Evolutionary conservation across 2,113 vertebrate genomes (phyloP).

Genomic region (Felis chaus): DNA sequence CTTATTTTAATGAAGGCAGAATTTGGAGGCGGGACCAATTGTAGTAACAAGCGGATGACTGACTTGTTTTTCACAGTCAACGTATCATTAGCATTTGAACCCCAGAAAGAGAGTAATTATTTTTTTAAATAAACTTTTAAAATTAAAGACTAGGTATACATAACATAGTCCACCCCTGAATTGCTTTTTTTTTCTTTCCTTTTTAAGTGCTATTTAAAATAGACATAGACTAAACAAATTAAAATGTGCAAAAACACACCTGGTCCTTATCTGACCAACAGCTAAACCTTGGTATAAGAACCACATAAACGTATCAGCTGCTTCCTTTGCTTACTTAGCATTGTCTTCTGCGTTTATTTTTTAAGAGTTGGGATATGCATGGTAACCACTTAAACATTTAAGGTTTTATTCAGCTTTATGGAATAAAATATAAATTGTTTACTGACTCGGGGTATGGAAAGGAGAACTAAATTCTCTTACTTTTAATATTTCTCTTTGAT

Average conservation of each 20-base stretch:
- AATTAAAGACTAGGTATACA: constrained; percentile 1
- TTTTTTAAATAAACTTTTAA: constrained; percentile 54
- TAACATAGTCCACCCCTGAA: background rate
- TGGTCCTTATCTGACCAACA: constrained; percentile 90
- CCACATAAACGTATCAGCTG: constrained; percentile 79
- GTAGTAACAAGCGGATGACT: constrained; percentile 58
- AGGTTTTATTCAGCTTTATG: constrained; percentile 84
- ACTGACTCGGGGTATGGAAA: constrained; percentile 80
- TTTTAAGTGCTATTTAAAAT: constrained; percentile 78
- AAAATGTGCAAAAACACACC: constrained; percentile 89
- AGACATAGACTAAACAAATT: constrained; percentile 92
- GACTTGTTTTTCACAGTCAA: constrained; percentile 62
- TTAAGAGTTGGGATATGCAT: constrained; percentile 79
- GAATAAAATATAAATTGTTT: constrained; percentile 89
- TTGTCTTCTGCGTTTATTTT: constrained; percentile 85
- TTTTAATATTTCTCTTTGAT: constrained; percentile 89
- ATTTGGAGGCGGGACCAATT: constrained; percentile 47
- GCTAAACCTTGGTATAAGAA: constrained; percentile 80
- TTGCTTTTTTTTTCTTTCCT: background rate
- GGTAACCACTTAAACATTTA: constrained; percentile 78
- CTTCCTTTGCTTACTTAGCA: constrained; percentile 82
- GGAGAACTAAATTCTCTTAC: constrained; percentile 77
- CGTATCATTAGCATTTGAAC: constrained; percentile 65
- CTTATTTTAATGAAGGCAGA: constrained; percentile 69
- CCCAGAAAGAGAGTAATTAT: constrained; percentile 56